Evolutionary conservation across 2,113 vertebrate genomes (phyloP).

Genomic region (Prionailurus viverrinus): DNA sequence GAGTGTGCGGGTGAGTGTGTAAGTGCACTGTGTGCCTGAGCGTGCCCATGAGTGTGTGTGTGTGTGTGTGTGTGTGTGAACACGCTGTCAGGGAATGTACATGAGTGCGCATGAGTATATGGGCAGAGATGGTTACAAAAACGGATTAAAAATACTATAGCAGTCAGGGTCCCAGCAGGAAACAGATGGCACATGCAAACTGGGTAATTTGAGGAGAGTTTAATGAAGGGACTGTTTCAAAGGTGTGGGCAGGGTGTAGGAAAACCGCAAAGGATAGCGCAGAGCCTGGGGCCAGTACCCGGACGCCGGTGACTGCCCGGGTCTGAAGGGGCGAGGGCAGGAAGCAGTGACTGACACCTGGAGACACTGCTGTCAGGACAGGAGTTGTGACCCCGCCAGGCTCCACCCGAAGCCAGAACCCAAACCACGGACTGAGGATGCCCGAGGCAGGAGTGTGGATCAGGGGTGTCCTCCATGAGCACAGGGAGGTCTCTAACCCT

Average conservation of each 20-base stretch:
- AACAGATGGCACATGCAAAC: constrained; percentile 33
- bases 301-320: neutral
- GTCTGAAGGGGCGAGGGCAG: neutral
- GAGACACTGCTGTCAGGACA: neutral
- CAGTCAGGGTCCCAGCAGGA: constrained; percentile 61
- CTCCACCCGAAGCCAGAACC: neutral
- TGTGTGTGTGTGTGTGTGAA: neutral
- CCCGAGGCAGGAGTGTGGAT: fast-evolving
- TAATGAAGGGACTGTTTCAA: constrained; percentile 36
- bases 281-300: neutral
- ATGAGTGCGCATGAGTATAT: neutral
- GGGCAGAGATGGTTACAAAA: constrained; percentile 5
- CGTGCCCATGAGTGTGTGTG: neutral
- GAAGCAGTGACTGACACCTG: neutral
- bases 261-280: neutral
- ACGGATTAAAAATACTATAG: constrained; percentile 21
- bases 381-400: neutral
- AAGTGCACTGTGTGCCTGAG: neutral
- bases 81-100: neutral
- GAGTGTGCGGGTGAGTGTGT: neutral
- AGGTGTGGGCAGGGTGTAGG: neutral
- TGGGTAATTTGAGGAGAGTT: constrained; percentile 41
- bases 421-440: fast-evolving
- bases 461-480: neutral
- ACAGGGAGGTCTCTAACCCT: neutral